A percentile compares a stretch with the other conserved stretches of the same genome.
Evolutionary conservation across 2,113 vertebrate species (phyloP).

Genomic region (Tautogolabrus adspersus): DNA sequence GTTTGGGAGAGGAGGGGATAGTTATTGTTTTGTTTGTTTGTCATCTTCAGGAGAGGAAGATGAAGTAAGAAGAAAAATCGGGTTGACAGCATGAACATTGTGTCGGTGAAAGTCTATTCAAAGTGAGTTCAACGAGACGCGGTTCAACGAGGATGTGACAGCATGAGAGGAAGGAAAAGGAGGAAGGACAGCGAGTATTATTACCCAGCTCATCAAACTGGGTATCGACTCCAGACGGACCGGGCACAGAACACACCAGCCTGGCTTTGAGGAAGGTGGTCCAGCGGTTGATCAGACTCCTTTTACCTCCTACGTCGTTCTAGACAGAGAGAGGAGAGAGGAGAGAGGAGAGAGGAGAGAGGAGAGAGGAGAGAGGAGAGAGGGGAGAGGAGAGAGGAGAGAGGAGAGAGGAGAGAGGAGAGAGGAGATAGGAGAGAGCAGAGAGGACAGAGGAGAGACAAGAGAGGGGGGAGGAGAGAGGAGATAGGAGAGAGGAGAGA

Average conservation of each 20-base stretch:
- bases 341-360: neutral
- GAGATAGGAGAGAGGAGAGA: no score
- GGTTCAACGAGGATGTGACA: neutral
- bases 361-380: neutral
- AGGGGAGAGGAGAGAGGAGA: neutral
- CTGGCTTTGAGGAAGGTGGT: conserved; percentile 91
- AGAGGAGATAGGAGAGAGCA: no score
- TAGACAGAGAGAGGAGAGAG: conserved; percentile 48
- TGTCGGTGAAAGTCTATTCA: neutral
- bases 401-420: neutral
- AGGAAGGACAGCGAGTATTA: neutral
- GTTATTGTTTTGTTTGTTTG: no score
- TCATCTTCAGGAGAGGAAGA: no score
- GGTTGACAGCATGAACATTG: no score
- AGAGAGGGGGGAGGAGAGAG: no score
- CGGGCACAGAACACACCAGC: conserved; percentile 87
- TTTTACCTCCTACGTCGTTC: conserved; percentile 89
- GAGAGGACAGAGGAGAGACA: no score
- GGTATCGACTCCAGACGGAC: conserved; percentile 84
- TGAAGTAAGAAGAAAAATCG: no score
- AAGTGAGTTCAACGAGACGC: neutral
- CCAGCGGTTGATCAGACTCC: conserved; percentile 91
- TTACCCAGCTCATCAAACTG: conserved; percentile 89
- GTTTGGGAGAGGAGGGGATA: no score
- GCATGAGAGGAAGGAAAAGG: conserved; percentile 14